Evolutionary conservation across 1,140 invertebrate genomes (phyloP), one percentile per base, ranked within the genome.

Genomic region (Lasioglossum baleicum): DNA sequence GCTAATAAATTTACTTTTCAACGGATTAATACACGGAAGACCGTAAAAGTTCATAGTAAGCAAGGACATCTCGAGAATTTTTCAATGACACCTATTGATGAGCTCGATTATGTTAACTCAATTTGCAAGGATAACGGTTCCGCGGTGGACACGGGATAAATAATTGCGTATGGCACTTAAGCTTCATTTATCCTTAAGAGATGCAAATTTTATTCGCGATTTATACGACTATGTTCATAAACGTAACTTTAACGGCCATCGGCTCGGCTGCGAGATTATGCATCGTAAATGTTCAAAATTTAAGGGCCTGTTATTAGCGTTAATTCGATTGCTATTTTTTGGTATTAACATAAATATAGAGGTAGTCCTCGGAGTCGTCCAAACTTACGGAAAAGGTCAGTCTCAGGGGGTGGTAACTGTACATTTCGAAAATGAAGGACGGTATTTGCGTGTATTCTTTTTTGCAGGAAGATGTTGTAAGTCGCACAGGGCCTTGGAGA

Each of bases 311-410:
- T 63, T 63, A 63, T 63, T 63, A 63, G 31, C 60, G 11, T 63
- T 63, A 63, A 63, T 63, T 63, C 60, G 60, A 63, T 26, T 63
- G 60, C 60, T n/a, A 63, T 63, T 63, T 31, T 63, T 31, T 15
- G 60, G 60, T 63, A 63, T 53, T 31, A 31, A 31, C 60, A n/a
- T 31, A 31, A 31, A 4, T n/a, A 63, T 22, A 31, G 60, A 2
- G 60, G 4, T 6, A 63, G 13, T 63, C 10, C 0, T 63, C 26
- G 26, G 3, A 8, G 26, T 31, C 22, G 26, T 22, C 26, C 22
- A 31, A 31, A 31, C 15, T 63, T 63, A 13, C 26, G 8, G 8
- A 13, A 31, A 31, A 63, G 10, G 26, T 31, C 22, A 0, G 26
- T 63, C 22, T 31, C 11, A 2, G 10, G 26, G 60, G 60, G 13